These are phyloP conservation scores for Cremastobaeus sp. DNA, from an alignment of 2,888 invertebrate species.

Conservation along the genomic window DNA sequence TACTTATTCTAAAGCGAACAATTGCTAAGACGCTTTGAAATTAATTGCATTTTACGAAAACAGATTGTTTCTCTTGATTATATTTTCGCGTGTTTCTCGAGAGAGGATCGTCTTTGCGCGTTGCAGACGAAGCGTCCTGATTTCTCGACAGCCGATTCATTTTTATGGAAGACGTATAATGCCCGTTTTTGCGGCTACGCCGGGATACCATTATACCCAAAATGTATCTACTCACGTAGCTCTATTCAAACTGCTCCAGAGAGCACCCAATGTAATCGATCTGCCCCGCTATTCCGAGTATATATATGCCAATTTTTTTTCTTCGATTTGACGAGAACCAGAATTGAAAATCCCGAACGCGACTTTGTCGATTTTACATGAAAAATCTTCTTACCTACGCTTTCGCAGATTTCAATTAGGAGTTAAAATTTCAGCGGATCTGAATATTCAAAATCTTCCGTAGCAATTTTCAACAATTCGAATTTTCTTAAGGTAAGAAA, in stretches of 20 bases:
- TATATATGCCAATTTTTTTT: conserved; percentile 48
- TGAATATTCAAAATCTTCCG: too few relatives aligned
- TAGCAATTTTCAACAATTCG: too few relatives aligned
- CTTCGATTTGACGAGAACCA: conserved; percentile 49
- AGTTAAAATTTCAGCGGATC: conserved; percentile 3
- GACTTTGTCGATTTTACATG: conserved; percentile 33
- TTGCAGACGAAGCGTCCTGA: conserved; percentile 55
- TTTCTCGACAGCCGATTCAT: conserved; percentile 63
- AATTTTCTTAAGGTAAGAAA: conserved; percentile 4
- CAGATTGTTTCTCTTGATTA: conserved; percentile 28
- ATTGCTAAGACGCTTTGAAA: too few relatives aligned
- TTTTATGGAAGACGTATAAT: conserved; percentile 62
- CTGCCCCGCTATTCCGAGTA: conserved; percentile 37
- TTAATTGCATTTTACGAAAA: conserved; percentile 31
- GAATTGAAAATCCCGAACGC: conserved; percentile 46
- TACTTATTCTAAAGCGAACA: too few relatives aligned
- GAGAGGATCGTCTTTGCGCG: conserved; percentile 40
- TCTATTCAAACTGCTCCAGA: conserved; percentile 57
- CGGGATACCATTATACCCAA: conserved; percentile 62
- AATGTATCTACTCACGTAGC: conserved; percentile 61
- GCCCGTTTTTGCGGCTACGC: conserved; percentile 57
- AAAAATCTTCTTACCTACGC: conserved; percentile 11
- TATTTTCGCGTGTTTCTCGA: conserved; percentile 41
- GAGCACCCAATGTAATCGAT: conserved; percentile 58
- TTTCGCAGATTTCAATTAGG: conserved; percentile 18